phyloP scores from a whole-genome alignment of 2,888 invertebrate genomes.

The Cephus spinipes region DNA sequence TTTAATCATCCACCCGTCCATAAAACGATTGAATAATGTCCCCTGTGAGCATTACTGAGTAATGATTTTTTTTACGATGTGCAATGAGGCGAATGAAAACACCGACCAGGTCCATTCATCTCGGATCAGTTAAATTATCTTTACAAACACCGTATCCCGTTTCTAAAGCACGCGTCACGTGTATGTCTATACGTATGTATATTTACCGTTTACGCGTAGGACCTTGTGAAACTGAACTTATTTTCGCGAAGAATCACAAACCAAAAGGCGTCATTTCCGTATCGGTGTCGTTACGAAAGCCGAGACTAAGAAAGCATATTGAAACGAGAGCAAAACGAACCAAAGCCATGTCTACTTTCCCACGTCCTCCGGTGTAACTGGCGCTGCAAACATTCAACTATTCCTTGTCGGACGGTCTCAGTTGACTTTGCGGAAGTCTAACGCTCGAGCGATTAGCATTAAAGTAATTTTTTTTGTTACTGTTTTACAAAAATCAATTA shows the following conservation, averaged over 20 bases:
- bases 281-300: conserved; percentile 3
- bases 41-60: background rate
- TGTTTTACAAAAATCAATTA: background rate
- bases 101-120: background rate
- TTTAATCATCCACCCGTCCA: background rate
- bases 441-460: background rate
- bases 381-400: background rate
- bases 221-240: background rate
- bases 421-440: conserved; percentile 1
- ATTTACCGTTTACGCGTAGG: background rate
- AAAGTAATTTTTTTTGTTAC: background rate
- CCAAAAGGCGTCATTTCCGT: conserved; percentile 3
- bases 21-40: background rate
- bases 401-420: background rate
- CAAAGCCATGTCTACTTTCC: conserved; percentile 30
- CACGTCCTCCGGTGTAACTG: conserved; percentile 19
- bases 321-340: conserved; percentile 21
- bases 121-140: conserved; percentile 17
- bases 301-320: conserved; percentile 12
- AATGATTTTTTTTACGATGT: background rate
- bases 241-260: background rate
- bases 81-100: background rate
- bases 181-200: background rate
- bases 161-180: background rate
- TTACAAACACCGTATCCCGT: conserved; percentile 7